phyloP scores from a whole-genome alignment of 2,113 vertebrate genomes.

The Dinomys branickii region DNA sequence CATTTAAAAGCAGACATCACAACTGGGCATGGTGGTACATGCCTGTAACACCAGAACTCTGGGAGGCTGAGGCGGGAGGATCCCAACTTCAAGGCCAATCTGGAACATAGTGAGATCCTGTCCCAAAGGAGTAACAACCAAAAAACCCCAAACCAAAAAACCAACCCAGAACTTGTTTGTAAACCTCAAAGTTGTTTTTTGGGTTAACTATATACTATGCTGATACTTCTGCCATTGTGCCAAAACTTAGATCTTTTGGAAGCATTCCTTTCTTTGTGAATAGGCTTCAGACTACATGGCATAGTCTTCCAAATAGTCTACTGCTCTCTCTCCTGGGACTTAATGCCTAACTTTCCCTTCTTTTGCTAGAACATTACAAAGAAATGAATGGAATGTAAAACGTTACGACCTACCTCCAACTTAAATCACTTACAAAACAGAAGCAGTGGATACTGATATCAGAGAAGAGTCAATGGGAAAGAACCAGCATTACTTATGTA shows the following conservation, averaged over 20 bases:
- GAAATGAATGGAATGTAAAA: background rate
- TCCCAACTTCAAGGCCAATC: background rate
- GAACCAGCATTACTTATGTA: background rate
- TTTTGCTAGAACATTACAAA: slow-evolving; percentile 27
- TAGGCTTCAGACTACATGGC: background rate
- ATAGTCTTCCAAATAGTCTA: slow-evolving; percentile 28
- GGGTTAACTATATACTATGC: background rate
- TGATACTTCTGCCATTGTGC: background rate
- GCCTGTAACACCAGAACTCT: background rate
- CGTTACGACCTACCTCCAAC: background rate
- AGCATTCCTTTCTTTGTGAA: slow-evolving; percentile 1
- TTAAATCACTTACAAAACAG: slow-evolving; percentile 8
- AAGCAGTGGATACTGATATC: background rate
- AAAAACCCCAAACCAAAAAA: background rate
- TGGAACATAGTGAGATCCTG: background rate
- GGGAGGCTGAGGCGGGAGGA: background rate
- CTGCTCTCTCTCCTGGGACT: background rate
- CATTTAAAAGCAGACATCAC: slow-evolving; percentile 32
- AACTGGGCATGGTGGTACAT: background rate
- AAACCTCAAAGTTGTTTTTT: background rate
- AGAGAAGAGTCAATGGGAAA: background rate
- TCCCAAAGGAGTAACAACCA: background rate
- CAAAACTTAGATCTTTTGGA: background rate
- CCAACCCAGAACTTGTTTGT: background rate
- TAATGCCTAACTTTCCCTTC: background rate